phyloP scores from a whole-genome alignment of 2,113 vertebrate genomes.

The Mastomys coucha region DNA sequence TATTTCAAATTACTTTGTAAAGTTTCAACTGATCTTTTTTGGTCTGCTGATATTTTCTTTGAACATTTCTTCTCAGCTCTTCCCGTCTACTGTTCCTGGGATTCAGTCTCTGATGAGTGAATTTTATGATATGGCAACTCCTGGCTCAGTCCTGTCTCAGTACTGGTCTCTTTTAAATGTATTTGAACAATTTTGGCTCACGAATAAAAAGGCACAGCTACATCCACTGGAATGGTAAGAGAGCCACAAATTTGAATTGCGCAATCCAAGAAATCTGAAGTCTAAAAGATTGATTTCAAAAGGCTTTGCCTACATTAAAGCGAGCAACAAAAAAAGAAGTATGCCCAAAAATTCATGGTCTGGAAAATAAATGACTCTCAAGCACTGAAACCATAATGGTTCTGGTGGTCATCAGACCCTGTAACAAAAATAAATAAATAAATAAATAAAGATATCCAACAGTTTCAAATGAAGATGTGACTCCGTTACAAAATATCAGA shows the following conservation, averaged over 20 bases:
- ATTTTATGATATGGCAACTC: slow-evolving; percentile 79
- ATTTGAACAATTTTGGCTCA: slow-evolving; percentile 85
- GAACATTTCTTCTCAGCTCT: slow-evolving; percentile 88
- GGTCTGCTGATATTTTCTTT: slow-evolving; percentile 27
- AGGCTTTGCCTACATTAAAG: slow-evolving; percentile 71
- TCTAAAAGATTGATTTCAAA: slow-evolving; percentile 78
- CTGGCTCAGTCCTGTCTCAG: slow-evolving; percentile 77
- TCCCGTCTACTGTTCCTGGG: slow-evolving; percentile 85
- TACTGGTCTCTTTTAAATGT: slow-evolving; percentile 86
- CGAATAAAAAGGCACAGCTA: slow-evolving; percentile 74
- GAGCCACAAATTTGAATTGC: slow-evolving; percentile 68
- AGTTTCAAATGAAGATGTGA: slow-evolving; percentile 57
- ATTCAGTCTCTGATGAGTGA: slow-evolving; percentile 80
- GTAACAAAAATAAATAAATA: no score
- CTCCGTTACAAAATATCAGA: slow-evolving; percentile 18
- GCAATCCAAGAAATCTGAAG: slow-evolving; percentile 57
- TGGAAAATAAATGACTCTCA: slow-evolving; percentile 72
- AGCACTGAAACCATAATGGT: slow-evolving; percentile 73
- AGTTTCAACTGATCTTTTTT: background rate
- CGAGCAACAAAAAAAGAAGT: slow-evolving; percentile 63
- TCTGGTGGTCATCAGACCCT: slow-evolving; percentile 62
- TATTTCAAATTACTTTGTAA: slow-evolving; percentile 38
- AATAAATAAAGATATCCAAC: slow-evolving; percentile 5
- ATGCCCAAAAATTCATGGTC: slow-evolving; percentile 69
- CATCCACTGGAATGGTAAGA: slow-evolving; percentile 85